These are phyloP conservation scores for Callyntrura sp. DNA, from an alignment of 2,888 invertebrate genomes.

Conservation along the genomic window DNA sequence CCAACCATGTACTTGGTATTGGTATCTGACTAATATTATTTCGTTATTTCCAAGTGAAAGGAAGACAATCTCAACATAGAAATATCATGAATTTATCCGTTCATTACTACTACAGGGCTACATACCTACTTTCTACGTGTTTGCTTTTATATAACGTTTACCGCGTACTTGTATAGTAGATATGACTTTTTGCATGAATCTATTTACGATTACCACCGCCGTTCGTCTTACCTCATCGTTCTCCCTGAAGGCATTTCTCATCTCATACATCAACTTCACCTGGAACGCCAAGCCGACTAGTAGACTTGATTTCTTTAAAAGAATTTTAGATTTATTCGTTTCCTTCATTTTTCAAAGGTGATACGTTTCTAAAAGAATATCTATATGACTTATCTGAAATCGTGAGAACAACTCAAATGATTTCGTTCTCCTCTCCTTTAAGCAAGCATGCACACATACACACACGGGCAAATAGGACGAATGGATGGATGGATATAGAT, in stretches of 20 bases:
- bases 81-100: background rate
- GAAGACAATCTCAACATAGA: background rate
- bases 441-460: no score
- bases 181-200: conserved; percentile 3
- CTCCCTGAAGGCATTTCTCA: conserved; percentile 36
- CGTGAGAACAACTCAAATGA: conserved; percentile 43
- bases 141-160: no score
- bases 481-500: conserved; percentile 26
- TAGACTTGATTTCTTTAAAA: conserved; percentile 28
- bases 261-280: conserved; percentile 55
- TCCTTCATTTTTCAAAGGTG: background rate
- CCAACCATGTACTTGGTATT: background rate
- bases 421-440: conserved; percentile 24
- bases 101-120: background rate
- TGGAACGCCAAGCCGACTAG: background rate
- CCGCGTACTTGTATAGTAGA: background rate
- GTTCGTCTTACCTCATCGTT: background rate
- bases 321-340: conserved; percentile 33
- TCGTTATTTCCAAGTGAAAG: background rate
- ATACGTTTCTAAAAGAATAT: background rate
- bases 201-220: background rate
- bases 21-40: background rate
- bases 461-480: background rate
- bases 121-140: background rate
- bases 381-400: background rate